These are phyloP conservation scores for Barnardius zonarius DNA, from an alignment of 2,113 vertebrate species.

Conservation along the genomic window DNA sequence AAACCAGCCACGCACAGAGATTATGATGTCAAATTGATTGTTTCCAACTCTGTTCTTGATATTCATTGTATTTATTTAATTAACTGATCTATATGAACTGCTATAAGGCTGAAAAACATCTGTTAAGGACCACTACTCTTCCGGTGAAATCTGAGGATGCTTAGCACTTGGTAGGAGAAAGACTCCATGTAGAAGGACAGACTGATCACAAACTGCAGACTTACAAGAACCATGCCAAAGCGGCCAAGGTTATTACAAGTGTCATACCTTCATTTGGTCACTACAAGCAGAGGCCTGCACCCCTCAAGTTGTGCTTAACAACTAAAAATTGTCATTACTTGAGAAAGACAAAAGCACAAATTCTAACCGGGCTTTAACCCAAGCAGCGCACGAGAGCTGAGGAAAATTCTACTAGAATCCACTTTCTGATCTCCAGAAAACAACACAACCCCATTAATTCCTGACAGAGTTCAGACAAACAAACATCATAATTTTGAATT, in stretches of 20 bases:
- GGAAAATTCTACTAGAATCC: not conserved
- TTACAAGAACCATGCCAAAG: not conserved
- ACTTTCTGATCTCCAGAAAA: not conserved
- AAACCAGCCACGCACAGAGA: not conserved
- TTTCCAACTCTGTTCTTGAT: not conserved
- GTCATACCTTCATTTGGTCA: not conserved
- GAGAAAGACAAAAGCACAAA: constrained; percentile 2
- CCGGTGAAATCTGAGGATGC: not conserved
- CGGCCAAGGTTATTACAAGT: not conserved
- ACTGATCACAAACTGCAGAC: not conserved
- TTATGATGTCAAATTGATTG: not conserved
- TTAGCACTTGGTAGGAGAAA: not conserved
- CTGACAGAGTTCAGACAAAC: not conserved
- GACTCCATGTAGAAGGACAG: not conserved
- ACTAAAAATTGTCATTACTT: not conserved
- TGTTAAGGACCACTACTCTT: not conserved
- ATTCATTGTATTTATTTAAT: not conserved
- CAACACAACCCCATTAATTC: not conserved
- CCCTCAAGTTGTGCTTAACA: not conserved
- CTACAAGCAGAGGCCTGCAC: not conserved
- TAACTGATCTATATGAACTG: not conserved
- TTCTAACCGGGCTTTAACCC: not conserved
- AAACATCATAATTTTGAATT: not conserved
- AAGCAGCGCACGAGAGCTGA: not conserved
- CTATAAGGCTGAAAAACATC: not conserved